A percentile compares a stretch with the other conserved stretches of the same genome.
These are phyloP conservation scores for Loxodonta africana DNA, from an alignment of 2,113 vertebrate genomes.

Conservation along the genomic window DNA sequence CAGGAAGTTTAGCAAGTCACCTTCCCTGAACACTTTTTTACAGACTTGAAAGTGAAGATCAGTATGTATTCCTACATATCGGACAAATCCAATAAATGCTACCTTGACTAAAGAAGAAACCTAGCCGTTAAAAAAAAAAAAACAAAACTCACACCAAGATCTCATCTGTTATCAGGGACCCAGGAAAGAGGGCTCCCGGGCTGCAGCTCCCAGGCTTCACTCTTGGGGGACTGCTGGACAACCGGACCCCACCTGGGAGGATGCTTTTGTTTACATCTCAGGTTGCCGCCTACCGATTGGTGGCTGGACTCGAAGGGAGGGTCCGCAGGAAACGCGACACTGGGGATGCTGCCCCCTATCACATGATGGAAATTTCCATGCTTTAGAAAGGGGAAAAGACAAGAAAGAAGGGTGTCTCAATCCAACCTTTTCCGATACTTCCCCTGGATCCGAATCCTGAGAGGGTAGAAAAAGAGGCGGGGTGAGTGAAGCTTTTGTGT, in stretches of 20 bases:
- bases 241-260: slow-evolving; percentile 79
- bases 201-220: not conserved
- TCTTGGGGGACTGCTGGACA: slow-evolving; percentile 16
- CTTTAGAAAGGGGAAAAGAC: slow-evolving; percentile 76
- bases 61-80: not conserved
- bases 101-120: not conserved
- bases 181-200: not conserved
- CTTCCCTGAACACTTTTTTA: not conserved
- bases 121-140: not conserved
- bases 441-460: not conserved
- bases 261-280: slow-evolving; percentile 79
- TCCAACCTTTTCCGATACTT: slow-evolving; percentile 34
- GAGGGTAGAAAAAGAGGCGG: not conserved
- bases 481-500: slow-evolving; percentile 56
- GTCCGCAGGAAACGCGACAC: slow-evolving; percentile 73
- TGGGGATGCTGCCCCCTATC: slow-evolving; percentile 84
- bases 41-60: not conserved
- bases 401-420: slow-evolving; percentile 70
- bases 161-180: not conserved
- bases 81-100: not conserved
- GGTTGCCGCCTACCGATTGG: slow-evolving; percentile 82
- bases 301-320: slow-evolving; percentile 77
- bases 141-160: not conserved
- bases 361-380: slow-evolving; percentile 87
- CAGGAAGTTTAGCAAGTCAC: not conserved